Base-by-base conservation (phyloP, 2,888 invertebrate species). In the Gasteruption jaculator region DNA sequence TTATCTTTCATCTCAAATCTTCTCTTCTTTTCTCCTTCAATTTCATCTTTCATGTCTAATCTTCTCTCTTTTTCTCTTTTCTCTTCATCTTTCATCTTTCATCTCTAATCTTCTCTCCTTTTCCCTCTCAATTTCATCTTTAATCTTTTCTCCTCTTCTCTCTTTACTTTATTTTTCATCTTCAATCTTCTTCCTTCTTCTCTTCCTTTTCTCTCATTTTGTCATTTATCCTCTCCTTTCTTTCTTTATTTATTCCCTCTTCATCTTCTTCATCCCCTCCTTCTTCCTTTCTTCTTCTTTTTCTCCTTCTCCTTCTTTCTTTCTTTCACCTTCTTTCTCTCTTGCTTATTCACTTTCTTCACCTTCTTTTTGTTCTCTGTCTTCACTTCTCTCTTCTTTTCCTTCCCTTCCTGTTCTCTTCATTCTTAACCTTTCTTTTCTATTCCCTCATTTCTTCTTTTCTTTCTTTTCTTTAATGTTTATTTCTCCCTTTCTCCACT, bases 341-440 rank as follows among this genome's bases (percentile, higher is more conserved):
- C 12, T 26, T 24, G 25, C 43, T 25, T 19, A 11, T 30, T 29
- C 26, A n/a, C n/a, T n/a, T n/a, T n/a, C 5, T n/a, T 14, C 12
- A n/a, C 21, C 18, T 15, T 14, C 31, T 18, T 30, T 33, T 10
- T 22, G 41, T 45, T 39, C 34, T 35, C 40, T 38, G 33, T 32
- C 44, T 26, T n/a, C 5, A 30, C 38, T 45, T 36, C 29, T 40
- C 41, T 21, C 21, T 40, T 46, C 48, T 39, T 32, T 31, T 48
- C 39, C 48, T 43, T 48, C 53, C 43, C 42, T 40, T 39, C 35
- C 35, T 43, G 45, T 43, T 44, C 41, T 43, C 38, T 41, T 40
- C 33, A 41, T 52, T 42, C 42, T 45, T 39, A 45, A n/a, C 8
- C 45, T 15, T 11, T 21, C 34, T 7, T 18, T 33, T 21, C 24